phyloP scores from a whole-genome alignment of 35 echinoderm and acorn worm species.

The Heliocidaris tuberculata region DNA sequence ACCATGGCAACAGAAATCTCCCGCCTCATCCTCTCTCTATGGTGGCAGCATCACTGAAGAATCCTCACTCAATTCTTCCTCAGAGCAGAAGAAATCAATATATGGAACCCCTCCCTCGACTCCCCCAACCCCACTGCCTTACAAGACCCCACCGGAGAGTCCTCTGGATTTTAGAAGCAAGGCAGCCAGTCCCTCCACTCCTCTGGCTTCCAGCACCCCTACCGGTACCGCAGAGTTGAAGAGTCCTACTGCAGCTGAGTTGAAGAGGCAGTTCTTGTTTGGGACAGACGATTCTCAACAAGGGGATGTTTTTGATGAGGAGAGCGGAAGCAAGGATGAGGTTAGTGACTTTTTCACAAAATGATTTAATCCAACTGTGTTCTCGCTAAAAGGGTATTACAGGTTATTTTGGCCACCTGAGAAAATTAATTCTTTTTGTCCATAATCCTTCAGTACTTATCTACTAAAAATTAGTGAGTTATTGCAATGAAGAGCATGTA shows the following conservation, averaged over 20 bases:
- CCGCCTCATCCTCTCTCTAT: neutral
- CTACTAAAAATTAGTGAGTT: no score
- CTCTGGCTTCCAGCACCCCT: conserved; percentile 37
- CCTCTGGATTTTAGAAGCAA: neutral
- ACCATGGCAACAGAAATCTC: conserved; percentile 36
- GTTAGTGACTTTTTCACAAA: neutral
- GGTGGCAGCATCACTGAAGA: conserved; percentile 31
- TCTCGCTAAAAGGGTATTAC: neutral
- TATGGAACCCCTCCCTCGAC: conserved; percentile 24
- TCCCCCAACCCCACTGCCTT: conserved; percentile 23
- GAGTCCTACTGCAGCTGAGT: conserved; percentile 33
- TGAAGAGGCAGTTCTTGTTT: conserved; percentile 39
- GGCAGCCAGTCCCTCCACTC: neutral
- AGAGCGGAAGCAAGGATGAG: conserved; percentile 24
- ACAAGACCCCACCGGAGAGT: conserved; percentile 28
- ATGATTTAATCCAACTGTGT: neutral
- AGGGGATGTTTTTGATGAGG: conserved; percentile 26
- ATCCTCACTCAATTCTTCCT: neutral
- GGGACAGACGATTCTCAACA: neutral
- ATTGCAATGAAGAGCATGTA: no score
- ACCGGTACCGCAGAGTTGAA: conserved; percentile 19
- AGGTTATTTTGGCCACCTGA: no score
- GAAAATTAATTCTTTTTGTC: no score
- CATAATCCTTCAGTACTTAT: no score
- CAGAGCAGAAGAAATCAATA: conserved; percentile 22